phyloP scores from a whole-genome alignment of 2,888 invertebrate species.

The Ormyrus nitidulus region DNA sequence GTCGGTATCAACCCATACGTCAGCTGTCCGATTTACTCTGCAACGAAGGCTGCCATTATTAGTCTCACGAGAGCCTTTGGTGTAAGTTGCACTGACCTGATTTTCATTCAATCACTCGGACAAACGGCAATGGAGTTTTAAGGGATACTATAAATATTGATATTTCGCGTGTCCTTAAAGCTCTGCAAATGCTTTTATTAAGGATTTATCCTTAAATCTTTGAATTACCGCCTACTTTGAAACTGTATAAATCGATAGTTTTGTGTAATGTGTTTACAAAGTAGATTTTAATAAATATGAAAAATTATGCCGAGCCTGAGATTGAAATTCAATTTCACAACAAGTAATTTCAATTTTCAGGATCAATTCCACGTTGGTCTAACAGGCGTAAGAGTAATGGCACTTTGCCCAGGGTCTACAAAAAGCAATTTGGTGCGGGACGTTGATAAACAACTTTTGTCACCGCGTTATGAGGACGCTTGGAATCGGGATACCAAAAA shows the following conservation, averaged over 20 bases:
- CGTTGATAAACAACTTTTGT: slow-evolving; percentile 83
- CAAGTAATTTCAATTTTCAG: slow-evolving; percentile 69
- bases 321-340: background rate
- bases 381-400: slow-evolving; percentile 84
- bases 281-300: too few species aligned
- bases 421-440: slow-evolving; percentile 83
- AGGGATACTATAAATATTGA: too few species aligned
- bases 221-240: too few species aligned
- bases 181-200: too few species aligned
- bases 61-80: slow-evolving; percentile 86
- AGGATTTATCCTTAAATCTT: too few species aligned
- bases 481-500: slow-evolving; percentile 84
- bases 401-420: slow-evolving; percentile 83
- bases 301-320: too few species aligned
- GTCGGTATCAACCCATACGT: slow-evolving; percentile 83
- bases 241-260: too few species aligned
- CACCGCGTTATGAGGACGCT: slow-evolving; percentile 84
- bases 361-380: slow-evolving; percentile 85
- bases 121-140: too few species aligned
- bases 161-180: too few species aligned
- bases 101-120: too few species aligned
- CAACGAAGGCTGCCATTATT: slow-evolving; percentile 86
- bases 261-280: too few species aligned
- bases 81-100: slow-evolving; percentile 73
- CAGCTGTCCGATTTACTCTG: slow-evolving; percentile 86